phyloP scores from a whole-genome alignment of 2,797 vertebrate genomes.

The Coracias cyanogaster region DNA sequence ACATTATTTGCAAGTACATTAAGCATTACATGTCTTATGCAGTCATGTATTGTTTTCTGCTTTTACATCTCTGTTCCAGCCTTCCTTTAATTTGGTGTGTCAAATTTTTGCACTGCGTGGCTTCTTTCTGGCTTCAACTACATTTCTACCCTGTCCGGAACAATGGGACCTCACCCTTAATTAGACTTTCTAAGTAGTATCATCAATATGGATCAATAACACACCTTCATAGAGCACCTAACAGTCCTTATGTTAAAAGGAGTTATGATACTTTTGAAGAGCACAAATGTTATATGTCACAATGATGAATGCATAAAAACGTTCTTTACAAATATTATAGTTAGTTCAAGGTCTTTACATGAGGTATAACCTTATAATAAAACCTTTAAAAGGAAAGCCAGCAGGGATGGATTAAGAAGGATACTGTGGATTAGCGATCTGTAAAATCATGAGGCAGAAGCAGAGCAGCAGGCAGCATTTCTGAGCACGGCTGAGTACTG shows the following conservation, averaged over 20 bases:
- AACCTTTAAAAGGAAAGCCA: slow-evolving; percentile 8
- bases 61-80: neutral
- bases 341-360: neutral
- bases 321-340: neutral
- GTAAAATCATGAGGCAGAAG: slow-evolving; percentile 31
- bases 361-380: neutral
- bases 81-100: neutral
- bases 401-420: slow-evolving; percentile 29
- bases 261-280: neutral
- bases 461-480: neutral
- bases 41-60: neutral
- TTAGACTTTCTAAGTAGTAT: neutral
- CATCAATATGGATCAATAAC: neutral
- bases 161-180: neutral
- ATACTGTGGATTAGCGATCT: neutral
- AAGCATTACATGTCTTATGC: neutral
- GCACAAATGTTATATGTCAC: neutral
- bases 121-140: neutral
- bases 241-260: neutral
- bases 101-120: neutral
- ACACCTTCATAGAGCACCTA: neutral
- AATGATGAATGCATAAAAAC: neutral
- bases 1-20: neutral
- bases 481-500: neutral
- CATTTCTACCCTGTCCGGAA: neutral